These are phyloP conservation scores for Callithrix jacchus DNA, from an alignment of 2,113 vertebrate genomes.

Conservation along the genomic window DNA sequence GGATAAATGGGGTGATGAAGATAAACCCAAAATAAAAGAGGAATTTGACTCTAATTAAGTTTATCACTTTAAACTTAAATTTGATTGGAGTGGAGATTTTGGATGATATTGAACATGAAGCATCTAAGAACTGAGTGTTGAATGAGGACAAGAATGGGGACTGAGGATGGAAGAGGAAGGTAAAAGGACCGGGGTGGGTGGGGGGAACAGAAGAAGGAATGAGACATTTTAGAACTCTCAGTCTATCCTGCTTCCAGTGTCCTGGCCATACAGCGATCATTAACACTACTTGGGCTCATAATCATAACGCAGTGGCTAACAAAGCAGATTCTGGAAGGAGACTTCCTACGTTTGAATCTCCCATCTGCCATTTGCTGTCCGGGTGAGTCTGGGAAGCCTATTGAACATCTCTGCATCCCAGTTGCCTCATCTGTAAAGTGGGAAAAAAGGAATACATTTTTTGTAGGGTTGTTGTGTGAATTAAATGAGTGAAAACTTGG, in stretches of 20 bases:
- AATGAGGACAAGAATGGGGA: background rate
- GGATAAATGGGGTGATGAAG: conserved; percentile 37
- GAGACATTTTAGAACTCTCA: background rate
- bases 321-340: background rate
- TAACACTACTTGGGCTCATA: background rate
- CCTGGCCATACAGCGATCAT: background rate
- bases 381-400: background rate
- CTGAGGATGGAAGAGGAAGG: background rate
- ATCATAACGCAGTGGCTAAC: background rate
- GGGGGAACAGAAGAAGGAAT: background rate
- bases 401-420: background rate
- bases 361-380: background rate
- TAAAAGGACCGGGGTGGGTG: background rate
- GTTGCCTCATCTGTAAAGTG: background rate
- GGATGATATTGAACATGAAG: background rate
- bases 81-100: conserved; percentile 45
- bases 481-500: background rate
- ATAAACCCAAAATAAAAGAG: conserved; percentile 53
- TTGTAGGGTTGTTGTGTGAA: background rate
- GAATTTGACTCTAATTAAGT: conserved; percentile 41
- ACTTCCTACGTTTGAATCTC: background rate
- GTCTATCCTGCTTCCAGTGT: background rate
- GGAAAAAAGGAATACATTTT: background rate
- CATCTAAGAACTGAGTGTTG: background rate
- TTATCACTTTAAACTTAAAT: background rate